Conservation (phyloP, 2,113 vertebrate species). For the Egretta garzetta region DNA sequence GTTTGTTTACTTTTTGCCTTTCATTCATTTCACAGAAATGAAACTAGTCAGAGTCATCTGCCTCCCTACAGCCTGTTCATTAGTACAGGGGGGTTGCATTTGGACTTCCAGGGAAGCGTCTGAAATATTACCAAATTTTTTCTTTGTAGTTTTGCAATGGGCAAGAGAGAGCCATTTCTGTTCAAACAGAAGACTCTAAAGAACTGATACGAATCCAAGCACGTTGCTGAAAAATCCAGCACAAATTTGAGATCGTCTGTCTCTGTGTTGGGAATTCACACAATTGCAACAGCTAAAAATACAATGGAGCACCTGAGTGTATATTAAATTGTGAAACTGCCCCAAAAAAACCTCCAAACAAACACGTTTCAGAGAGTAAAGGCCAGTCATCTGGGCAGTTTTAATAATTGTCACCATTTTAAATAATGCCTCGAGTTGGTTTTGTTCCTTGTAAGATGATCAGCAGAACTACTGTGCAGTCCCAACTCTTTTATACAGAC, state of each 20-base stretch:
- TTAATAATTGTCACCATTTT: background rate
- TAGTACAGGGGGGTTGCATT: background rate
- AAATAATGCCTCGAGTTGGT: background rate
- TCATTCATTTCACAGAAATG: background rate
- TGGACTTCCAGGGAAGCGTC: background rate
- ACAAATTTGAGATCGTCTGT: background rate
- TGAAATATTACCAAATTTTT: background rate
- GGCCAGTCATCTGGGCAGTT: background rate
- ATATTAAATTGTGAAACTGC: background rate
- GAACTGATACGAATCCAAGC: background rate
- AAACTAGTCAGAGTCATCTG: background rate
- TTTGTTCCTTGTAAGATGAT: background rate
- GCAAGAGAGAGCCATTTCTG: background rate
- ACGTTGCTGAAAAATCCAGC: background rate
- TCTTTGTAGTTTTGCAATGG: background rate
- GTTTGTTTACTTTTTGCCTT: conserved; percentile 17
- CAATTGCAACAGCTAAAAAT: background rate
- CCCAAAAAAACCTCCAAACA: background rate
- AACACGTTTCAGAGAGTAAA: background rate
- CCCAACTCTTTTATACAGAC: background rate
- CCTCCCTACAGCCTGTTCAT: background rate
- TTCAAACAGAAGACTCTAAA: background rate
- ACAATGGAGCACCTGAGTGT: background rate
- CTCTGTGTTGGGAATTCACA: background rate
- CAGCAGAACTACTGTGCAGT: background rate